Evolutionary conservation across 2,797 vertebrate genomes (phyloP).

Genomic region (Luscinia luscinia): DNA sequence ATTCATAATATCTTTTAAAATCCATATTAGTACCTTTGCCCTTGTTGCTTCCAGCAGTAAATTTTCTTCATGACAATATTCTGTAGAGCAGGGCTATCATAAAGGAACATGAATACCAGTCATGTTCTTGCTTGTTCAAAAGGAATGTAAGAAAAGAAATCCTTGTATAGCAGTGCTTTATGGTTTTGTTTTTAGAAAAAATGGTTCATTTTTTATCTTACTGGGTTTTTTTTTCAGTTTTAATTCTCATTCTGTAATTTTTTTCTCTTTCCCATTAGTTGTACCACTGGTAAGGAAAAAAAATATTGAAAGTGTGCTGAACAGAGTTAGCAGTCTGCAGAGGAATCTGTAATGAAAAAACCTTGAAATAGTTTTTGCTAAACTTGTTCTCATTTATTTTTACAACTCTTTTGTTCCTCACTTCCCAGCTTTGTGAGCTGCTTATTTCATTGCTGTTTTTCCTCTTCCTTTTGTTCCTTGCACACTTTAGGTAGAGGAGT

Average conservation of each 20-base stretch:
- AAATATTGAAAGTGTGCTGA: background rate
- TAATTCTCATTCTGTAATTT: background rate
- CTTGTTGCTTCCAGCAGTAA: background rate
- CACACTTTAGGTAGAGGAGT: background rate
- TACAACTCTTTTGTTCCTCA: background rate
- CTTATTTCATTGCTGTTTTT: background rate
- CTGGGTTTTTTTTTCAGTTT: background rate
- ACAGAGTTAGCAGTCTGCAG: background rate
- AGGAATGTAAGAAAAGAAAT: background rate
- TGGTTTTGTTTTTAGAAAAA: background rate
- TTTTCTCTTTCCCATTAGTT: background rate
- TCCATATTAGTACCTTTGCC: background rate
- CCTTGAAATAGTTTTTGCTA: background rate
- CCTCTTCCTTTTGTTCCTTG: background rate
- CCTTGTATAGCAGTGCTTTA: background rate
- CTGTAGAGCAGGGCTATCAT: background rate
- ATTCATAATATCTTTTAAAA: background rate
- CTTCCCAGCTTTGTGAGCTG: background rate
- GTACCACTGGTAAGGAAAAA: background rate
- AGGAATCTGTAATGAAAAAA: background rate
- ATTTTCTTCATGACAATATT: background rate
- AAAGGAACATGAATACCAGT: background rate
- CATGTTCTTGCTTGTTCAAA: background rate
- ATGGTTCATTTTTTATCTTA: background rate
- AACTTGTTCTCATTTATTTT: conserved; percentile 16